A percentile compares a stretch with the other conserved stretches of the same genome.
These are phyloP conservation scores for Hephaestus fuliginosus DNA, from an alignment of 2,797 vertebrate genomes.

Conservation along the genomic window DNA sequence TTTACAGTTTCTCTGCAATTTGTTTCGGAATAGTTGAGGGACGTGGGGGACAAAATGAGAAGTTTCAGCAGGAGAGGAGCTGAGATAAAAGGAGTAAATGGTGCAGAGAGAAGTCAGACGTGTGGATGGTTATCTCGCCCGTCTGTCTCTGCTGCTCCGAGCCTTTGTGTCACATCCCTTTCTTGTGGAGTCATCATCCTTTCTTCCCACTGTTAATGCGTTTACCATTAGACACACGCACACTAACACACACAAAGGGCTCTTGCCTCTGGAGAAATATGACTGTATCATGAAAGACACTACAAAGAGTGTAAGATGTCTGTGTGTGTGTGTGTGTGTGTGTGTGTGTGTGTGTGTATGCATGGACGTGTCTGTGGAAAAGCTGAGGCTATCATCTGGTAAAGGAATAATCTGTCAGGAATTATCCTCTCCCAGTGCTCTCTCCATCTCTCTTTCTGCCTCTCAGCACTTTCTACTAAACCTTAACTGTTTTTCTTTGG, in stretches of 20 bases:
- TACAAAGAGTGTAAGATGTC: constrained; percentile 61
- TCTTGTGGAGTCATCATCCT: constrained; percentile 43
- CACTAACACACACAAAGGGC: constrained; percentile 16
- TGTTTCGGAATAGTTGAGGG: constrained; percentile 2
- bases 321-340: constrained; percentile 32
- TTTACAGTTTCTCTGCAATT: constrained; percentile 40
- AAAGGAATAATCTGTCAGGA: constrained; percentile 77
- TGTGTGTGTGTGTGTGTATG: constrained; percentile 44
- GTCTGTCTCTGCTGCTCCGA: constrained; percentile 52
- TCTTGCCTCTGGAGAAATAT: constrained; percentile 42
- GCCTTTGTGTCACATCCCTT: constrained; percentile 47
- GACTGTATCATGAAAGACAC: constrained; percentile 50
- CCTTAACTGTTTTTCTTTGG: constrained; percentile 36
- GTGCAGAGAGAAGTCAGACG: constrained; percentile 45
- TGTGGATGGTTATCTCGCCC: constrained; percentile 30
- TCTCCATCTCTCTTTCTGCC: constrained; percentile 56
- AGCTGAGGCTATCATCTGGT: constrained; percentile 79
- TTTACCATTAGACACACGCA: constrained; percentile 63
- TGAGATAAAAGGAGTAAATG: constrained; percentile 34
- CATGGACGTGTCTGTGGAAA: constrained; percentile 74
- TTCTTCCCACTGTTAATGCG: constrained; percentile 69
- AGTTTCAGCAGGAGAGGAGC: constrained; percentile 6
- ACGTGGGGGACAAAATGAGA: constrained; percentile 17
- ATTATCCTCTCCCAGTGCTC: constrained; percentile 51
- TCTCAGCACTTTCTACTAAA: constrained; percentile 56